Evolutionary conservation across 2,888 invertebrate genomes (phyloP).

Genomic region (Cenopis cana): DNA sequence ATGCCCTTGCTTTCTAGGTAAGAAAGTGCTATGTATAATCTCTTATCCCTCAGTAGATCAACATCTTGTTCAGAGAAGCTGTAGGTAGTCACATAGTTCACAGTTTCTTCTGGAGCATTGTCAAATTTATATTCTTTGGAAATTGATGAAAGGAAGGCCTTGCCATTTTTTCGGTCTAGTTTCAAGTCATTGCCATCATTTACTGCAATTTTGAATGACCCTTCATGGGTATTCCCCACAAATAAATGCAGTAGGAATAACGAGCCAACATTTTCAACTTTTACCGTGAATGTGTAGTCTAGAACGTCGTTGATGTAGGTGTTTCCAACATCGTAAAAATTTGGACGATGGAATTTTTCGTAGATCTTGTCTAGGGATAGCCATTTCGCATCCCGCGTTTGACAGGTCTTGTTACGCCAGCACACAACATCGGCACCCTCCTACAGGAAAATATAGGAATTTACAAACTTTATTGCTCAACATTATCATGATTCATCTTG

Average conservation of each 20-base stretch:
- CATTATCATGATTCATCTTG: conserved; percentile 28
- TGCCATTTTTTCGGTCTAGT: conserved; percentile 60
- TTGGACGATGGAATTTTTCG: conserved; percentile 69
- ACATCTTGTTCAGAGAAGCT: conserved; percentile 67
- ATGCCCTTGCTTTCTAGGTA: conserved; percentile 48
- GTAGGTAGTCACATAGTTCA: conserved; percentile 68
- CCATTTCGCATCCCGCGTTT: conserved; percentile 70
- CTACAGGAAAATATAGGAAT: conserved; percentile 53
- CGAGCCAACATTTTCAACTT: conserved; percentile 64
- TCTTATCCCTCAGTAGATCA: conserved; percentile 64
- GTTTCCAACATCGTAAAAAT: conserved; percentile 75
- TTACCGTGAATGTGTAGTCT: conserved; percentile 72
- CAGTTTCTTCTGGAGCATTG: conserved; percentile 50
- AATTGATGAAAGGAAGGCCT: conserved; percentile 58
- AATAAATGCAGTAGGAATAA: conserved; percentile 72
- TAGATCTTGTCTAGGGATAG: conserved; percentile 67
- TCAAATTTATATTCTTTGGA: conserved; percentile 58
- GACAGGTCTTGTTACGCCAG: conserved; percentile 62
- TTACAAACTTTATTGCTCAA: conserved; percentile 25
- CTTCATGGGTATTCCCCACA: conserved; percentile 63
- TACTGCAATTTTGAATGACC: conserved; percentile 60
- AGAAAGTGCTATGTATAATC: conserved; percentile 64
- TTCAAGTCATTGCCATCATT: conserved; percentile 59
- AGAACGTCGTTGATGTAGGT: conserved; percentile 67
- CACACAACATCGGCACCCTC: conserved; percentile 58